Evolutionary conservation across 1,140 invertebrate species (phyloP), one percentile per base, ranked within the genome.

Genomic region (Dendrolimus punctatus): DNA sequence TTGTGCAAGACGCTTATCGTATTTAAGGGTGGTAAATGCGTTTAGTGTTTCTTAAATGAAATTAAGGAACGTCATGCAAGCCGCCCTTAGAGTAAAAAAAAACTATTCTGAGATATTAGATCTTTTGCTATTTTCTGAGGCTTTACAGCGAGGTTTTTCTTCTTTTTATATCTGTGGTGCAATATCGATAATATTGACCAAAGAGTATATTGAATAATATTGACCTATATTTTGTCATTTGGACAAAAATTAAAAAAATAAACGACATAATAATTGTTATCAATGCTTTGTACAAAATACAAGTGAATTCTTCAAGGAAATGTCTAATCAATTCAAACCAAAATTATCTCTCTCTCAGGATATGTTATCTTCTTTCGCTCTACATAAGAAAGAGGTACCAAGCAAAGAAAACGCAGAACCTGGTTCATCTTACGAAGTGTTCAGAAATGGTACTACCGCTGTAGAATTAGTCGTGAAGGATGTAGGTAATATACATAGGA

Each of bases 381-480:
- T 53, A 9, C 40, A 48, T 37, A 55, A 57, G 44, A 49, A 52
- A 8, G n/a, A 46, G 7, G 7, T 46, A 23, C 23, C 39, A 9
- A 57, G 37, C n/a, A 48, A 54, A 39, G 5, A 53, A 4, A 47
- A 50, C 8, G 50, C 55, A 39, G 56, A 60, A 23, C 55, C 51
- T 5, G 48, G 59, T 6, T 62, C 60, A 36, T 51, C 62, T 5
- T 66, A 58, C 42, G 66, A 69, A 48, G 69, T 72, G 37, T 73
- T 68, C 39, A 61, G 67, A 43, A 70, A 73, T 36, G 64, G 68
- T 43, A 69, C 66, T 8, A 72, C 69, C 39, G 69, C 69, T 39
- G 67, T 73, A 6, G 67, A 70, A 58, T 64, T 70, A 2, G 58
- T 68, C 6, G 65, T 70, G 5, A 73, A 73, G 62, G 70, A 67